Evolutionary conservation across 2,113 vertebrate genomes (phyloP).

Genomic region (Chlorodrepanis virens): DNA sequence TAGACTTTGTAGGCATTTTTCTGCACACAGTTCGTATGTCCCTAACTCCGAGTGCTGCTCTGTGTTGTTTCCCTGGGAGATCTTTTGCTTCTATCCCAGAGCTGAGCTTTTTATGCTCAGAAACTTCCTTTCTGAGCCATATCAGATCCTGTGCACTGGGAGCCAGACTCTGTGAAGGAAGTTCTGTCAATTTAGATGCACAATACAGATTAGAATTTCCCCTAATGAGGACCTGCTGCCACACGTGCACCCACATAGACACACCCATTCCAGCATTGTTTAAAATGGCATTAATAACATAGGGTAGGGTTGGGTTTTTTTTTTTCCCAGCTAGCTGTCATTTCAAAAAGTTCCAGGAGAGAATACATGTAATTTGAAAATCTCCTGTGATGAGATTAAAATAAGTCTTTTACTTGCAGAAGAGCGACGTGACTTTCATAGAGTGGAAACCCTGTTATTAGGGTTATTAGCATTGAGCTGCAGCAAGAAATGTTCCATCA

Average conservation of each 20-base stretch:
- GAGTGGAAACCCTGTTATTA: conserved; percentile 20
- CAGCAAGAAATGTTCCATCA: neutral
- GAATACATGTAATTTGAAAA: conserved; percentile 31
- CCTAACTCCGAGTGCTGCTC: neutral
- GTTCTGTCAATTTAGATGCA: conserved; percentile 30
- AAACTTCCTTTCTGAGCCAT: neutral
- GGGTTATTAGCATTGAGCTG: neutral
- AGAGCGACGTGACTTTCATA: neutral
- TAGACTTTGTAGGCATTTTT: neutral
- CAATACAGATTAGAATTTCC: conserved; percentile 40
- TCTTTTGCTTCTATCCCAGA: neutral
- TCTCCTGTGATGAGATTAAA: neutral
- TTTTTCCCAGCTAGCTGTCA: neutral
- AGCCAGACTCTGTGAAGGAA: neutral
- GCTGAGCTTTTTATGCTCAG: neutral
- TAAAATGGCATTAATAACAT: conserved; percentile 9
- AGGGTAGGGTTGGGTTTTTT: neutral
- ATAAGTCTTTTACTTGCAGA: neutral
- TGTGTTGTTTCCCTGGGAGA: neutral
- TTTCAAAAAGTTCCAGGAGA: neutral
- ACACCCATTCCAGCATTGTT: neutral
- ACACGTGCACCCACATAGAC: neutral
- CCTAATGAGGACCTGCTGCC: conserved; percentile 29
- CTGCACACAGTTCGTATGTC: rapidly evolving
- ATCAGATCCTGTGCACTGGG: neutral